phyloP scores from a whole-genome alignment of 2,113 vertebrate species.

The Chamaea fasciata region DNA sequence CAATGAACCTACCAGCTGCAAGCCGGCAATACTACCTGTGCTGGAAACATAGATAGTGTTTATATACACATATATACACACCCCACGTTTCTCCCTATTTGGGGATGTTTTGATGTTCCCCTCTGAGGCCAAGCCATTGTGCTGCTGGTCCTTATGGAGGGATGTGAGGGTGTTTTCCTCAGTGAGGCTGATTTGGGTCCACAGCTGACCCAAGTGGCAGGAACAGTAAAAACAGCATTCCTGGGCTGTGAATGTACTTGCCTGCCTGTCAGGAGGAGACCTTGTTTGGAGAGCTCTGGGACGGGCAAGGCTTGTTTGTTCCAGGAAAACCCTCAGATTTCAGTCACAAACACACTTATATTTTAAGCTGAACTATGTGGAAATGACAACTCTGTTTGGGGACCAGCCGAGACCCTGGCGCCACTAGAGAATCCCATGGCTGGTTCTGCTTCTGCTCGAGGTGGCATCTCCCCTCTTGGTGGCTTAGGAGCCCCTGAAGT shows the following conservation, averaged over 20 bases:
- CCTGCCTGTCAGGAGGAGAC: neutral
- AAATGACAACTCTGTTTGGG: neutral
- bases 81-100: neutral
- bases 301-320: neutral
- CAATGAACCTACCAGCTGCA: neutral
- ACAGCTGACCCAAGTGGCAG: neutral
- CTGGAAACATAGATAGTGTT: neutral
- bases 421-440: neutral
- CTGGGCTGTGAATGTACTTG: slow-evolving; percentile 30
- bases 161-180: neutral
- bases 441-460: neutral
- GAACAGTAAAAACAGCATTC: slow-evolving; percentile 37
- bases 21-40: neutral
- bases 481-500: neutral
- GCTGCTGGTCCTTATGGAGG: neutral
- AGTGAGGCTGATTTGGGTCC: neutral
- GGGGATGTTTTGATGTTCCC: neutral
- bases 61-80: neutral
- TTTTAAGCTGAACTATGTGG: neutral
- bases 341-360: neutral
- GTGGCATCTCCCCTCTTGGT: neutral
- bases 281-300: slow-evolving; percentile 50
- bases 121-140: neutral
- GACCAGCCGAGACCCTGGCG: neutral
- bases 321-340: slow-evolving; percentile 35